Conservation (phyloP, 2,113 vertebrate species). For the Phyllostomus hastatus region DNA sequence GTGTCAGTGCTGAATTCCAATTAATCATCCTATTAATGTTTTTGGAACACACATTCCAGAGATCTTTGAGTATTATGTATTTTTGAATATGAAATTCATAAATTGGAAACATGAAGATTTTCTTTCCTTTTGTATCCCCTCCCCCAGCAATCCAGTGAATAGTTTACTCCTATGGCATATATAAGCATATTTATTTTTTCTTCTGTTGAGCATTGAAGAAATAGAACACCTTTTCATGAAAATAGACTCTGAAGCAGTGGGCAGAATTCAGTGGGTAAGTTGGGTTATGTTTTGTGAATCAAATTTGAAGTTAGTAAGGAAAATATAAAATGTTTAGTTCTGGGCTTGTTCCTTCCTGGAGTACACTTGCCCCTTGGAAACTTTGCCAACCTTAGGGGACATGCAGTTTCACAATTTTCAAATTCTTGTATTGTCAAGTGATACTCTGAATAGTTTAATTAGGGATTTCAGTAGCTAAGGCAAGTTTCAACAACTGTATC, state of each 20-base stretch:
- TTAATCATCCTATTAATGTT: background rate
- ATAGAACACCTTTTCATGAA: slow-evolving; percentile 84
- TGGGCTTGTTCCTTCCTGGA: background rate
- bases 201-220: slow-evolving; percentile 77
- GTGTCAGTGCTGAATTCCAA: background rate
- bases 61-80: background rate
- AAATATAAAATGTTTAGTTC: background rate
- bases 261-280: slow-evolving; percentile 83
- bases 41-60: background rate
- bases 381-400: background rate
- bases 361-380: background rate
- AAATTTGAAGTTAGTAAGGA: background rate
- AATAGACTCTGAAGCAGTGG: slow-evolving; percentile 81
- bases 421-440: background rate
- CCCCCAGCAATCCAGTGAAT: background rate
- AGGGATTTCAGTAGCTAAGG: background rate
- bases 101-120: background rate
- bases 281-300: background rate
- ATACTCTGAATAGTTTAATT: background rate
- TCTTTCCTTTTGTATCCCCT: background rate
- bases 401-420: background rate
- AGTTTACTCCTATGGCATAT: background rate
- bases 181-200: background rate
- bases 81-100: slow-evolving; percentile 19
- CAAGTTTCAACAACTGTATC: background rate